Evolutionary conservation across 2,113 vertebrate species (phyloP).

Genomic region (Melospiza georgiana): DNA sequence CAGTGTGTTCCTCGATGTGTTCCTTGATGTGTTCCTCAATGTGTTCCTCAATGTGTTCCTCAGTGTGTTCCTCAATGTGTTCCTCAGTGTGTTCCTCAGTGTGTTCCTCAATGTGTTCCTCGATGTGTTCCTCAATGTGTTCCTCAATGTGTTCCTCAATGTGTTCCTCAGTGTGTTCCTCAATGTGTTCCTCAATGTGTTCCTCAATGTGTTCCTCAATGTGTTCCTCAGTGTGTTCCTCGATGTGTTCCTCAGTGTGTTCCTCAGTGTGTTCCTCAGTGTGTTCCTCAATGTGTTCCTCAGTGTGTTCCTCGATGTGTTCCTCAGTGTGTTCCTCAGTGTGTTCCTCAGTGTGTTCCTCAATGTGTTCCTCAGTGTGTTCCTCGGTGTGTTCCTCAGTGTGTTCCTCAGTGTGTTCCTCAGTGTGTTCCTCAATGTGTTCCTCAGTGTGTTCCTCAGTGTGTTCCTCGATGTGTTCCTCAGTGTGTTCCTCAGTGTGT

Average conservation of each 20-base stretch:
- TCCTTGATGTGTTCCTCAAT: fast-evolving
- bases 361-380: too few species aligned
- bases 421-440: background rate
- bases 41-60: background rate
- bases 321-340: background rate
- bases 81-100: background rate
- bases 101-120: background rate
- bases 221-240: background rate
- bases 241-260: fast-evolving
- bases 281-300: background rate
- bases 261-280: background rate
- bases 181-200: fast-evolving
- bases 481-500: fast-evolving
- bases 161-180: background rate
- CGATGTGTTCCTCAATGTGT: too few species aligned
- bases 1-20: fast-evolving
- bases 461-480: background rate
- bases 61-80: fast-evolving
- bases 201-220: background rate
- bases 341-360: background rate
- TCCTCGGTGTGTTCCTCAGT: fast-evolving
- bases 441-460: fast-evolving
- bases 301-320: fast-evolving
- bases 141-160: background rate
- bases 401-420: background rate